Base-by-base conservation (phyloP, 2,888 invertebrate genomes). In the Sphinx pinastri region DNA sequence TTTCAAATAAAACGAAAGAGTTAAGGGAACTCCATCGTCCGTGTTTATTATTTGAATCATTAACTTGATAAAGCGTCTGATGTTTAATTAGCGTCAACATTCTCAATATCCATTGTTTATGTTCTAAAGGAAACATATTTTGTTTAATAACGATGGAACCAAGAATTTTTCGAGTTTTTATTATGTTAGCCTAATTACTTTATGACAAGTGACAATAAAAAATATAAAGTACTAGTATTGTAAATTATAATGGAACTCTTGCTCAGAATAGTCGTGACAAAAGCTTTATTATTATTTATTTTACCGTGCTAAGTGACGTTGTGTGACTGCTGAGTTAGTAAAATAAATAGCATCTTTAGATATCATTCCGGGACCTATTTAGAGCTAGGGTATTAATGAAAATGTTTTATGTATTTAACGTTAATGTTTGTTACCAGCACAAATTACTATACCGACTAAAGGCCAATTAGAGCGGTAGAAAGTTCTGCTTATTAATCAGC, bases 281-380 rank as follows among this genome's bases (percentile, higher is more conserved):
- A 60, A 45, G 13, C 12, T 7, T n/a, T 60, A 45, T 16, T 45
- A n/a, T n/a, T n/a, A n/a, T n/a, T n/a, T n/a, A n/a, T n/a, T n/a
- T n/a, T n/a, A 47, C 5, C 45, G 16, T 38, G 60, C 12, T 59
- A 59, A 60, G 12, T 16, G 60, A 45, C 45, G 45, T 16, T n/a
- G 49, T 19, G 49, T 63, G 13, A 47, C 13, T 16, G 49, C 47
- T 13, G 12, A 63, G 19, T 63, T 63, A 63, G 8, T 49, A 49
- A 49, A 49, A 63, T 49, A 63, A 63, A 63, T 49, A 47, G 12
- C 47, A 19, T 19, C 49, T 19, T n/a, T 47, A 63, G 49, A 49
- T 63, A 47, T 3, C 49, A 47, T 63, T 49, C 49, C 13, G 19
- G 47, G 63, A 13, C 63, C 49, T 19, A 25, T 63, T 63, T 49